Percentiles rank a stretch among this genome's conserved stretches.
These are phyloP conservation scores for Toxotes lorentzi DNA, from an alignment of 2,797 vertebrate genomes.

Conservation along the genomic window DNA sequence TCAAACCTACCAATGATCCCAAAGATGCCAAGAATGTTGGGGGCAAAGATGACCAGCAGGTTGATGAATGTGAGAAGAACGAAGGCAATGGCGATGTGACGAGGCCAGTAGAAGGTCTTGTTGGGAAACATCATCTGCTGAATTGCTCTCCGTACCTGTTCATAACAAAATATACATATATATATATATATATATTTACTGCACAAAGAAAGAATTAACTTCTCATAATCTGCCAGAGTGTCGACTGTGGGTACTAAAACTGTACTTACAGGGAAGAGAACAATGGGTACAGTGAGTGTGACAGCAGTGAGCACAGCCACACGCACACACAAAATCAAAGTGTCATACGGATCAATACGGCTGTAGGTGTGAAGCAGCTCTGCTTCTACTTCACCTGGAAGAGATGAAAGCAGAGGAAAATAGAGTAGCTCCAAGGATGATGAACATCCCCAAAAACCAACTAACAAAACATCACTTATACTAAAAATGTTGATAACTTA, in stretches of 20 bases:
- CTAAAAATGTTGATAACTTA: neutral
- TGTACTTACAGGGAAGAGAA: conserved; percentile 94
- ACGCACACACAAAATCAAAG: conserved; percentile 94
- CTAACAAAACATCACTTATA: neutral
- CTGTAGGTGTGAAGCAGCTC: conserved; percentile 97
- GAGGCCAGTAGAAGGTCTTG: conserved; percentile 95
- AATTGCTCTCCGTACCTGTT: conserved; percentile 94
- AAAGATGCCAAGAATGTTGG: conserved; percentile 97
- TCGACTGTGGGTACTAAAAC: neutral
- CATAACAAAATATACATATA: no score
- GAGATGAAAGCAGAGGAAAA: conserved; percentile 35
- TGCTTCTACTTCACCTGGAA: conserved; percentile 90
- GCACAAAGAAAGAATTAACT: neutral
- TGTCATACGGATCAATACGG: conserved; percentile 92
- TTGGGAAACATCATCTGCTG: conserved; percentile 96
- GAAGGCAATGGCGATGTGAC: conserved; percentile 90
- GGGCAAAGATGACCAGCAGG: conserved; percentile 96
- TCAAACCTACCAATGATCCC: conserved; percentile 93
- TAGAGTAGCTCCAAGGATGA: conserved; percentile 9
- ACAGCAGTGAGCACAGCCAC: conserved; percentile 95
- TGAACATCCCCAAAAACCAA: neutral
- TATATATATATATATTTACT: no score
- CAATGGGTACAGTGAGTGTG: conserved; percentile 97
- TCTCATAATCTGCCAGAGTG: neutral
- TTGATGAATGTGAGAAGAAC: conserved; percentile 92